Conservation (phyloP, 2,797 vertebrate species). For the Distichodus sexfasciatus region DNA sequence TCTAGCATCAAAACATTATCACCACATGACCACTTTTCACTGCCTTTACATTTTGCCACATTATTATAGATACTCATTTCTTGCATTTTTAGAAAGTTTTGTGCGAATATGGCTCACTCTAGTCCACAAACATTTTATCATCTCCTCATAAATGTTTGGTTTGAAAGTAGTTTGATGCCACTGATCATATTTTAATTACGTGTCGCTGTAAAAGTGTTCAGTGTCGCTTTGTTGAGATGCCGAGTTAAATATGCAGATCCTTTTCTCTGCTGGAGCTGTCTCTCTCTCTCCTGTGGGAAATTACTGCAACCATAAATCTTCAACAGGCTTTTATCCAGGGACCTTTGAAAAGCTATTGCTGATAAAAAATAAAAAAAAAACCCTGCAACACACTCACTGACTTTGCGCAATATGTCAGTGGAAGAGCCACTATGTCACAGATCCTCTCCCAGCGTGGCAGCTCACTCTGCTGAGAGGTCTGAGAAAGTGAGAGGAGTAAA, state of each 20-base stretch:
- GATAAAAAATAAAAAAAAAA: no score
- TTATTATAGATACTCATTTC: no score
- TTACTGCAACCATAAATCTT: slow-evolving; percentile 66
- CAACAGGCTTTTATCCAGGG: slow-evolving; percentile 69
- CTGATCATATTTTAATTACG: not conserved
- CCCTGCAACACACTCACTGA: slow-evolving; percentile 54
- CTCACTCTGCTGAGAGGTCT: not conserved
- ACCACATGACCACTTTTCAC: no score
- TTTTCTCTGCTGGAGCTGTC: slow-evolving; percentile 68
- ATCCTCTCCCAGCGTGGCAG: slow-evolving; percentile 4
- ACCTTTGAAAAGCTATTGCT: slow-evolving; percentile 78
- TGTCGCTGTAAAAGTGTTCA: slow-evolving; percentile 19
- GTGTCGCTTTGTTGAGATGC: slow-evolving; percentile 34
- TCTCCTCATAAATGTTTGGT: not conserved
- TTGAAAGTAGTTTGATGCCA: not conserved
- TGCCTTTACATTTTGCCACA: no score
- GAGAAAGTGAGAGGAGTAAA: not conserved
- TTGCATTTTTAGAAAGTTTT: no score
- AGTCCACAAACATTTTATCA: not conserved
- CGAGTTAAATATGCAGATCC: slow-evolving; percentile 74
- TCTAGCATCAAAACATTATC: no score
- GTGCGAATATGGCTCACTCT: not conserved
- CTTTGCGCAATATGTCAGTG: slow-evolving; percentile 60
- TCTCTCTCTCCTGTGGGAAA: slow-evolving; percentile 67
- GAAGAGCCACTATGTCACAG: slow-evolving; percentile 19